Conservation (phyloP, 2,888 invertebrate genomes). For the Ectemnius continuus region DNA sequence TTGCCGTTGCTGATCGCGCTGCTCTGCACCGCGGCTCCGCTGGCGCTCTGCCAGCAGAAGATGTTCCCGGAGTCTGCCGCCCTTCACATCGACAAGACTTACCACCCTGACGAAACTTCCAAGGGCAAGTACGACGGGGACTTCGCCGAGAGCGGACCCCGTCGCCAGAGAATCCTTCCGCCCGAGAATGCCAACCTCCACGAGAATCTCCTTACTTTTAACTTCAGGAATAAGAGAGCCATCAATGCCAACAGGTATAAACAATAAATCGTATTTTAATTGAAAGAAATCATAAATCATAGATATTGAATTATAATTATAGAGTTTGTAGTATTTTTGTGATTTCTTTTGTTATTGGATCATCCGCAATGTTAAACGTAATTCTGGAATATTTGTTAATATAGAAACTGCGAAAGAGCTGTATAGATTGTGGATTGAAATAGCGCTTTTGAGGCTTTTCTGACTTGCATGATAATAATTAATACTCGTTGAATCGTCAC, state of each 20-base stretch:
- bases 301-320: too few species aligned
- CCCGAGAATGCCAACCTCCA: background rate
- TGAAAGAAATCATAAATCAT: too few species aligned
- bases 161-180: background rate
- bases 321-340: too few species aligned
- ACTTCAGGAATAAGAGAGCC: slow-evolving; percentile 59
- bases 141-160: slow-evolving; percentile 13
- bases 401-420: too few species aligned
- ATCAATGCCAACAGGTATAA: slow-evolving; percentile 60
- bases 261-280: background rate
- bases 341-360: too few species aligned
- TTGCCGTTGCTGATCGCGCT: slow-evolving; percentile 57
- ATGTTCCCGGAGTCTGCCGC: slow-evolving; percentile 33
- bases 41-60: slow-evolving; percentile 49
- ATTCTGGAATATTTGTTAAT: too few species aligned
- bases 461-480: too few species aligned
- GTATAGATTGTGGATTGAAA: too few species aligned
- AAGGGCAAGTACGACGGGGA: slow-evolving; percentile 52
- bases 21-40: slow-evolving; percentile 45
- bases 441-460: too few species aligned
- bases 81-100: too few species aligned
- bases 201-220: slow-evolving; percentile 13
- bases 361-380: too few species aligned
- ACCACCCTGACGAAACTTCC: slow-evolving; percentile 48
- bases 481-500: too few species aligned